phyloP scores from a whole-genome alignment of 2,888 invertebrate genomes.

The Synergus japonicus region DNA sequence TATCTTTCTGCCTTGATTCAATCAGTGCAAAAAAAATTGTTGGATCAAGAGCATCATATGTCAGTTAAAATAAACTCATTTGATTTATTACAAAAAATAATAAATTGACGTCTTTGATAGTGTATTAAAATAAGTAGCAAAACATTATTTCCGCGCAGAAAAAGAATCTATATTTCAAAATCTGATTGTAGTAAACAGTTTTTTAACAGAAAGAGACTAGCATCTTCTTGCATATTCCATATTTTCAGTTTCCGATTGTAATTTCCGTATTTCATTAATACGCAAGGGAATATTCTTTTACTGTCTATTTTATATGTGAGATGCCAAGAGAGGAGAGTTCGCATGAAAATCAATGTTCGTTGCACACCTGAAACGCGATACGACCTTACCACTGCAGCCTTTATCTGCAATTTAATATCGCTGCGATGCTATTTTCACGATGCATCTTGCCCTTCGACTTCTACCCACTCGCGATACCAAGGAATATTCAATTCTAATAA shows the following conservation, averaged over 20 bases:
- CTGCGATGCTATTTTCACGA: slow-evolving; percentile 58
- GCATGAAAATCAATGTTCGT: slow-evolving; percentile 41
- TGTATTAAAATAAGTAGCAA: neutral
- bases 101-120: neutral
- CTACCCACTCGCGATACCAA: slow-evolving; percentile 57
- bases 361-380: slow-evolving; percentile 59
- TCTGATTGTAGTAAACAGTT: neutral
- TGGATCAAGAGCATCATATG: slow-evolving; percentile 20
- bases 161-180: neutral
- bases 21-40: slow-evolving; percentile 21
- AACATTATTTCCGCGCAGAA: no score
- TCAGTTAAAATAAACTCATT: neutral
- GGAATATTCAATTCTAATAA: slow-evolving; percentile 65
- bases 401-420: slow-evolving; percentile 66
- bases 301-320: slow-evolving; percentile 24
- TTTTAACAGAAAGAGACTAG: no score
- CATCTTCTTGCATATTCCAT: neutral
- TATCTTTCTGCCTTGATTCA: slow-evolving; percentile 24
- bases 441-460: slow-evolving; percentile 61
- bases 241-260: neutral
- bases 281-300: neutral
- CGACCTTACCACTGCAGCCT: slow-evolving; percentile 46
- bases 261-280: slow-evolving; percentile 23
- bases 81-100: slow-evolving; percentile 21
- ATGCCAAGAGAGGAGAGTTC: slow-evolving; percentile 36